Evolutionary conservation across 2,113 vertebrate genomes (phyloP).

Genomic region (Hirundichthys speculiger): DNA sequence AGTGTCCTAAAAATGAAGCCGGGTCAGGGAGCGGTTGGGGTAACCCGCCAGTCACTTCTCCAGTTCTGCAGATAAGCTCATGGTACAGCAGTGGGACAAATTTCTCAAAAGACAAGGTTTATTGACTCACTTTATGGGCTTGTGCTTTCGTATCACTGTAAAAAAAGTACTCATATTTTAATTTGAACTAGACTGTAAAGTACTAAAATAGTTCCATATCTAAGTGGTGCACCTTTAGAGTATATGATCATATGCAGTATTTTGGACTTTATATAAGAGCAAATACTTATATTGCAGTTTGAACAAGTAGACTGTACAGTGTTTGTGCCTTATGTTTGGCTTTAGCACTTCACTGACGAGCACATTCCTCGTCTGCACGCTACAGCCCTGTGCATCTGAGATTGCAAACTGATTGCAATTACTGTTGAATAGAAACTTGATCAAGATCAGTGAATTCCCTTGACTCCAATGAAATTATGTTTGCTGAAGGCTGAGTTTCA

Average conservation of each 20-base stretch:
- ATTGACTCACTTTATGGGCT: neutral
- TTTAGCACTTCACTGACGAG: constrained; percentile 21
- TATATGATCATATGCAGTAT: no score
- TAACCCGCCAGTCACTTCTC: constrained; percentile 43
- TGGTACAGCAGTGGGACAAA: constrained; percentile 1
- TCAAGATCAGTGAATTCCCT: neutral
- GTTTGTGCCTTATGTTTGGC: neutral
- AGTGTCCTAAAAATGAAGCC: constrained; percentile 73
- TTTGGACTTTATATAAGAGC: no score
- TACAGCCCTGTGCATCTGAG: constrained; percentile 27
- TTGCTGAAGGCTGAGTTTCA: neutral
- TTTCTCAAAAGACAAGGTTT: constrained; percentile 24
- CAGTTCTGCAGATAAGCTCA: constrained; percentile 35
- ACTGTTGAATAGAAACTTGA: neutral
- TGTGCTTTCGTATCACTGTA: constrained; percentile 6
- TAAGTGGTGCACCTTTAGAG: no score
- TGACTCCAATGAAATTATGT: constrained; percentile 1
- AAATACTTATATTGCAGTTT: no score
- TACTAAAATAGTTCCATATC: no score
- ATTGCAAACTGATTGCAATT: constrained; percentile 32
- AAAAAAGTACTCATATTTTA: no score
- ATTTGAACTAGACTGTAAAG: no score
- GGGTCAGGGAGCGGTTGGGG: constrained; percentile 65
- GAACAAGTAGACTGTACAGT: no score
- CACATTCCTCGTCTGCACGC: constrained; percentile 16